A percentile compares a stretch with the other conserved stretches of the same genome.
Evolutionary conservation across 1,140 invertebrate genomes (phyloP).

Genomic region (Caenorhabditis latens): DNA sequence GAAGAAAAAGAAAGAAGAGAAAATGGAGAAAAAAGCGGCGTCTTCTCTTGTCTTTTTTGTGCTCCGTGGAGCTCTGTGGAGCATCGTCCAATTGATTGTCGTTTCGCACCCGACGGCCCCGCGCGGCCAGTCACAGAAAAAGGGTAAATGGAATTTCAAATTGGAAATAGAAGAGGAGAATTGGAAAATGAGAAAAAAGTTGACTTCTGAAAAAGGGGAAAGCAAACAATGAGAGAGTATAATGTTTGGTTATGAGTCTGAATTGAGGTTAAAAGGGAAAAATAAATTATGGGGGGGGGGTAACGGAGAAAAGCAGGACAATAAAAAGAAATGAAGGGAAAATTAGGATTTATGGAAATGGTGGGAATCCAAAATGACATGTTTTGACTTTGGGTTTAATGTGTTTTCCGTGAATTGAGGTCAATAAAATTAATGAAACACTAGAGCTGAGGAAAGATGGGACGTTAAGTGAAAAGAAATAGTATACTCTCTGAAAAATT

Average conservation of each 20-base stretch:
- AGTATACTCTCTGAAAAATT: no score
- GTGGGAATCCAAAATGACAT: slow-evolving; percentile 43
- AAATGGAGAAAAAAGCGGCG: not conserved
- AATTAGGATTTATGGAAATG: slow-evolving; percentile 36
- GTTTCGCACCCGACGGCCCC: not conserved
- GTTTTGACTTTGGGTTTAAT: not conserved
- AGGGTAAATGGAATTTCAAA: slow-evolving; percentile 52
- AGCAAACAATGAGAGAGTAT: slow-evolving; percentile 1
- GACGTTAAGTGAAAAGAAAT: no score
- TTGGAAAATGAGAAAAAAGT: not conserved
- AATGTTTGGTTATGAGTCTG: slow-evolving; percentile 14
- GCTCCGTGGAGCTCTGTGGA: not conserved
- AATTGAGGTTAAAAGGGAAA: not conserved
- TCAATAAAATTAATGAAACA: not conserved
- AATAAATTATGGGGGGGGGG: not conserved
- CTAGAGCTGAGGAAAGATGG: no score
- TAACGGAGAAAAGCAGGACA: not conserved
- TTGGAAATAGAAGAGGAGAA: slow-evolving; percentile 32
- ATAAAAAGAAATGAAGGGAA: not conserved
- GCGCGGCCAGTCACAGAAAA: not conserved
- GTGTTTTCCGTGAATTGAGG: not conserved
- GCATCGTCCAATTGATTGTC: slow-evolving; percentile 44
- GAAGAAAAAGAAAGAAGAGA: not conserved
- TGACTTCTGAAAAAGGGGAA: not conserved
- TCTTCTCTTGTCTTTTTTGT: slow-evolving; percentile 23